Evolutionary conservation across 2,888 invertebrate species (phyloP).

Genomic region (Tinea trinotella): DNA sequence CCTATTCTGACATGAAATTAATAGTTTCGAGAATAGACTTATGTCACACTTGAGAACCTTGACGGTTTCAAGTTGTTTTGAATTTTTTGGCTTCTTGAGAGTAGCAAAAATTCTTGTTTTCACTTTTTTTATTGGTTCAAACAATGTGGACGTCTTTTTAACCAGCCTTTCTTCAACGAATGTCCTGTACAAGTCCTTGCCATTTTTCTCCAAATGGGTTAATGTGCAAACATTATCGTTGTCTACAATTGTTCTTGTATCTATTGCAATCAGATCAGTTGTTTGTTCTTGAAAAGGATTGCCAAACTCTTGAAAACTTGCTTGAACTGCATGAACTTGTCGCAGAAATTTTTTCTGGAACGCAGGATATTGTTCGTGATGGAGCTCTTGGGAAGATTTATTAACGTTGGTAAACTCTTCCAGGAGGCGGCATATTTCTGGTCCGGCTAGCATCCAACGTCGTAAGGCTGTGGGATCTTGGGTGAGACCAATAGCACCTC

Average conservation of each 20-base stretch:
- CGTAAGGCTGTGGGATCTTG: conserved; percentile 23
- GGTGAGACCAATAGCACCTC: conserved; percentile 25
- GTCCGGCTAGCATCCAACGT: conserved; percentile 24
- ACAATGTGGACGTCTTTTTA: no score
- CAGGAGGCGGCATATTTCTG: conserved; percentile 21
- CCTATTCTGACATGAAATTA: no score
- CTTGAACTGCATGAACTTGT: conserved; percentile 20
- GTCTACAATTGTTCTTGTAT: conserved; percentile 18
- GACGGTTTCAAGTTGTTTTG: no score
- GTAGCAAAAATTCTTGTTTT: no score
- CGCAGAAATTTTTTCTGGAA: conserved; percentile 20
- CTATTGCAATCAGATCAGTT: conserved; percentile 18
- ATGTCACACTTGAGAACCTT: no score
- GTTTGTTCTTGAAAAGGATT: conserved; percentile 19
- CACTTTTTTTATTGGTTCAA: no score
- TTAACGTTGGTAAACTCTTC: conserved; percentile 19
- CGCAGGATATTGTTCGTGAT: conserved; percentile 21
- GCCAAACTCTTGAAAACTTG: conserved; percentile 20
- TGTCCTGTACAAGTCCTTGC: no score
- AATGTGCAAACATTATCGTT: conserved; percentile 9
- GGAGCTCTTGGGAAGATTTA: conserved; percentile 19
- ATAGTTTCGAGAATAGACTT: no score
- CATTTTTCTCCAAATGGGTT: no score
- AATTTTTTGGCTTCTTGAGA: no score
- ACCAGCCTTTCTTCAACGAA: no score